Conservation (phyloP, 2,888 invertebrate genomes). For the Folsomia manolachei region DNA sequence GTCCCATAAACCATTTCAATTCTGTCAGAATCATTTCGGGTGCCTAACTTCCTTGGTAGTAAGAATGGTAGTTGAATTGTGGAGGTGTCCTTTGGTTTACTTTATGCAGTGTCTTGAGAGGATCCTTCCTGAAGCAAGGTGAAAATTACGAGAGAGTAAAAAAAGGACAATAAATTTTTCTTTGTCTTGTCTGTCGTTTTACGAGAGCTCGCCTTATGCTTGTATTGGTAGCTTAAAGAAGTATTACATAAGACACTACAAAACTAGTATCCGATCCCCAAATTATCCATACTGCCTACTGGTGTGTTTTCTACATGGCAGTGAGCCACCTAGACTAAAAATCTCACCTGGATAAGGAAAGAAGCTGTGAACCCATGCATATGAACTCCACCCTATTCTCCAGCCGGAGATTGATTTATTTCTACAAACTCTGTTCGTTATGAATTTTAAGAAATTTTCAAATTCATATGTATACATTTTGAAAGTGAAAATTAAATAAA, state of each 20-base stretch:
- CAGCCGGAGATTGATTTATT: constrained; percentile 12
- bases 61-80: background rate
- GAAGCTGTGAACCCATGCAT: constrained; percentile 24
- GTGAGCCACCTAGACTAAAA: too few species aligned
- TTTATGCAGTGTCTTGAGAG: background rate
- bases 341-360: constrained; percentile 2
- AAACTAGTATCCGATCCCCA: background rate
- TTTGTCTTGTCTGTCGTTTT: constrained; percentile 1
- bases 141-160: background rate
- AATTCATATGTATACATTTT: too few species aligned
- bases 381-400: constrained; percentile 18
- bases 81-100: background rate
- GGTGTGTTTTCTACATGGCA: background rate
- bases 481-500: too few species aligned
- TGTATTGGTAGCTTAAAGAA: too few species aligned
- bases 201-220: too few species aligned
- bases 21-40: too few species aligned
- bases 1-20: background rate
- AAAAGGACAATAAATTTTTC: background rate
- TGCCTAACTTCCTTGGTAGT: background rate
- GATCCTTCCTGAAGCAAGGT: background rate
- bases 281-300: background rate
- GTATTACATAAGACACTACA: background rate
- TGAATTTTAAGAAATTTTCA: too few species aligned
- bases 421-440: background rate